These are phyloP conservation scores for Megathymus violae DNA, from an alignment of 1,140 invertebrate species.

Conservation along the genomic window DNA sequence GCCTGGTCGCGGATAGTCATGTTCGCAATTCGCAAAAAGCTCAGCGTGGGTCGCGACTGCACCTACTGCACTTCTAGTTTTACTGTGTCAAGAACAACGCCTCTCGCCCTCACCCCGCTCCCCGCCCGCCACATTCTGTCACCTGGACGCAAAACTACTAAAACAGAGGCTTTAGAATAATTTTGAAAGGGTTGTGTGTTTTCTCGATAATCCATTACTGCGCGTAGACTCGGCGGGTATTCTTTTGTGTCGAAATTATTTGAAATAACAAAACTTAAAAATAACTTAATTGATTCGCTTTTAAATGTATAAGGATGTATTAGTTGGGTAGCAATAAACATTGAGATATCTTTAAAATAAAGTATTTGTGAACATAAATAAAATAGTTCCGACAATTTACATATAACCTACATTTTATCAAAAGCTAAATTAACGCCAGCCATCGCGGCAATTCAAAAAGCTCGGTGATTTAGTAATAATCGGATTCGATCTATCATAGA, in stretches of 20 bases:
- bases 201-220: neutral
- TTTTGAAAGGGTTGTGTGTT: slow-evolving; percentile 1
- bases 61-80: slow-evolving; percentile 83
- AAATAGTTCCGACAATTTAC: neutral
- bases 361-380: slow-evolving; percentile 11
- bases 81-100: slow-evolving; percentile 83
- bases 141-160: slow-evolving; percentile 49
- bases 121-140: slow-evolving; percentile 59
- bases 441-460: neutral
- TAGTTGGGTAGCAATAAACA: no score
- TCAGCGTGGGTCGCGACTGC: slow-evolving; percentile 76
- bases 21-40: slow-evolving; percentile 74
- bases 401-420: neutral
- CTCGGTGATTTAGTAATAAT: slow-evolving; percentile 15
- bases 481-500: slow-evolving; percentile 1
- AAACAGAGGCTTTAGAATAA: slow-evolving; percentile 11
- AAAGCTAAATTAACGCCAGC: neutral
- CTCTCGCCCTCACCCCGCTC: slow-evolving; percentile 65
- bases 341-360: no score
- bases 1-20: slow-evolving; percentile 55
- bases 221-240: neutral
- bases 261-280: slow-evolving; percentile 8
- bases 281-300: slow-evolving; percentile 13
- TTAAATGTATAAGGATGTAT: neutral
- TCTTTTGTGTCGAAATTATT: slow-evolving; percentile 1